phyloP scores from a whole-genome alignment of 64 coral and sea anemone genomes.

The Orbicella faveolata region DNA sequence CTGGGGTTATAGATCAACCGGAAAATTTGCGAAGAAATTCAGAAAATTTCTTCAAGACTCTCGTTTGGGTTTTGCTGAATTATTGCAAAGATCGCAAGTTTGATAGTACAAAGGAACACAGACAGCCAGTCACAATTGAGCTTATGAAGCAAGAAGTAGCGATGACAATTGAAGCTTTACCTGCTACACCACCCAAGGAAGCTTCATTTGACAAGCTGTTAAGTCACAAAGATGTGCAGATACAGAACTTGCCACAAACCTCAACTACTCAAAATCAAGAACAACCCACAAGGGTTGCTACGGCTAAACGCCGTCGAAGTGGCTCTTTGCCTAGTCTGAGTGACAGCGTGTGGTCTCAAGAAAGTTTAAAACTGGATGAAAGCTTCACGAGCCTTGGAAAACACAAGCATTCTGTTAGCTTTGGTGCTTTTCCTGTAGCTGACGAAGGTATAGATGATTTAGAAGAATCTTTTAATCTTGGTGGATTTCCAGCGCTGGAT shows the following conservation, averaged over 20 bases:
- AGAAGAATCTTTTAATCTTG: constrained; percentile 38
- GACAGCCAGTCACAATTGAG: neutral
- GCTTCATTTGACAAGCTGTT: constrained; percentile 18
- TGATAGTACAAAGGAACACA: neutral
- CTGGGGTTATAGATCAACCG: constrained; percentile 95
- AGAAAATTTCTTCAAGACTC: constrained; percentile 87
- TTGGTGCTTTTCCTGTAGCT: constrained; percentile 6
- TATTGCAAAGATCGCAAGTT: constrained; percentile 50
- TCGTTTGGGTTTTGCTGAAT: constrained; percentile 86
- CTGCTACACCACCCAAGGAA: neutral
- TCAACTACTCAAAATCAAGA: constrained; percentile 8
- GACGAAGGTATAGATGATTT: constrained; percentile 46
- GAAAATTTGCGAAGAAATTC: constrained; percentile 88
- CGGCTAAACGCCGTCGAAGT: constrained; percentile 39
- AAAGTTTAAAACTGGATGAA: constrained; percentile 62
- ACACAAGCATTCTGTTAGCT: constrained; percentile 42
- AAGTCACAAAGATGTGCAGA: constrained; percentile 54
- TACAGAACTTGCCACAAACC: neutral
- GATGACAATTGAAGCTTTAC: constrained; percentile 8
- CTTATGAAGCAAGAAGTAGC: constrained; percentile 7
- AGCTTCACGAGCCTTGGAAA: constrained; percentile 10
- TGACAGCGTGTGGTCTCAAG: constrained; percentile 86
- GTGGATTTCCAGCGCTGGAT: constrained; percentile 87
- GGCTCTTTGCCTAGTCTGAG: constrained; percentile 79
- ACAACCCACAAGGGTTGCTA: neutral